Conservation (phyloP, 2,888 invertebrate species). For the Drosophila neonasuta region DNA sequence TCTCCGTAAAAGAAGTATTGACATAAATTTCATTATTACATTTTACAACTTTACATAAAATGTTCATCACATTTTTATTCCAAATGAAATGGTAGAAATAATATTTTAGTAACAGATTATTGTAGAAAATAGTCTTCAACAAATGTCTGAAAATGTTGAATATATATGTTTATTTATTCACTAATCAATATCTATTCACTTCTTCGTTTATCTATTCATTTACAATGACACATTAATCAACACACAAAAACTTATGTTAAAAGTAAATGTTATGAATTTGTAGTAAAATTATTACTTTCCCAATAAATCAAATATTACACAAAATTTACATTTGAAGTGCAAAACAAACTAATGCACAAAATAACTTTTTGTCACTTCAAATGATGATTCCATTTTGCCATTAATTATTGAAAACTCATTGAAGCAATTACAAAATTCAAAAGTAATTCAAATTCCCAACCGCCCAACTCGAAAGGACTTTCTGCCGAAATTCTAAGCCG, state of each 20-base stretch:
- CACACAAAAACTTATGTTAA: too few species aligned
- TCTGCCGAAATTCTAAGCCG: not conserved
- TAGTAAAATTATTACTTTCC: not conserved
- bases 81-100: not conserved
- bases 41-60: not conserved
- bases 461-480: not conserved
- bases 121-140: too few species aligned
- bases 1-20: too few species aligned
- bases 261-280: too few species aligned
- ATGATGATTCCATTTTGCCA: conserved; percentile 1
- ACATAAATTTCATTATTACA: too few species aligned
- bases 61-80: not conserved
- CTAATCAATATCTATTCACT: too few species aligned
- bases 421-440: not conserved
- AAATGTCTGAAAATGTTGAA: not conserved
- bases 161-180: not conserved
- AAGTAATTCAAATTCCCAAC: not conserved
- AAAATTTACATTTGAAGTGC: not conserved
- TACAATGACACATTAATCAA: too few species aligned
- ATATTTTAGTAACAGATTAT: not conserved
- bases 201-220: too few species aligned
- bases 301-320: not conserved
- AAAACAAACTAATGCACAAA: not conserved
- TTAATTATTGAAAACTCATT: not conserved
- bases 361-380: not conserved